These are phyloP conservation scores for Hucho hucho DNA, from an alignment of 2,113 vertebrate genomes.

Conservation along the genomic window DNA sequence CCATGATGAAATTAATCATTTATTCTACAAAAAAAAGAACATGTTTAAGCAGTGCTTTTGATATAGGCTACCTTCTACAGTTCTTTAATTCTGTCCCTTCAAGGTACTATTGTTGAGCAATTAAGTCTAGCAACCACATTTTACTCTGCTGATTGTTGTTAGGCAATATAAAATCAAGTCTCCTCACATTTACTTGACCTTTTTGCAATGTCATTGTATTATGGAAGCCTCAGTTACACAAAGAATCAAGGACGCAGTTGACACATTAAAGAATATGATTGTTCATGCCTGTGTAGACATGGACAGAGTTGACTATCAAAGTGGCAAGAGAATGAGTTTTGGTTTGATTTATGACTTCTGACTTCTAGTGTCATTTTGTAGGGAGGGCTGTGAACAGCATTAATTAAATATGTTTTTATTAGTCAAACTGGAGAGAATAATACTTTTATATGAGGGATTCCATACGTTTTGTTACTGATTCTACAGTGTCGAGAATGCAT, in stretches of 20 bases:
- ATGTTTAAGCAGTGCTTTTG: no score
- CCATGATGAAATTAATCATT: no score
- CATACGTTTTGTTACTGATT: background rate
- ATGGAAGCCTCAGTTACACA: background rate
- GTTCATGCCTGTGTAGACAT: background rate
- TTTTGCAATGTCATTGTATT: background rate
- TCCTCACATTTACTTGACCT: background rate
- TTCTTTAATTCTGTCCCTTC: no score
- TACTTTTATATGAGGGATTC: background rate
- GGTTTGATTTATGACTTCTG: background rate
- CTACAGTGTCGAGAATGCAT: background rate
- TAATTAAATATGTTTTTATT: no score
- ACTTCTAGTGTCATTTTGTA: no score
- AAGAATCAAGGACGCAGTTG: background rate
- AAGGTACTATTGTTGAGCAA: no score
- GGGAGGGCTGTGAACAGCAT: no score
- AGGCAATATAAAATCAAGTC: background rate
- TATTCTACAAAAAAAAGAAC: no score
- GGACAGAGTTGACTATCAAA: background rate
- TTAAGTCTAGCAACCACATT: no score
- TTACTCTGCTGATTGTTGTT: no score
- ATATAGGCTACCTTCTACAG: no score
- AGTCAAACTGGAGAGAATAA: background rate
- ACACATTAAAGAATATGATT: background rate
- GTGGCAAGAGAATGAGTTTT: background rate